These are phyloP conservation scores for Rotaria sp. DNA, from an alignment of 2,888 invertebrate genomes.

Conservation along the genomic window DNA sequence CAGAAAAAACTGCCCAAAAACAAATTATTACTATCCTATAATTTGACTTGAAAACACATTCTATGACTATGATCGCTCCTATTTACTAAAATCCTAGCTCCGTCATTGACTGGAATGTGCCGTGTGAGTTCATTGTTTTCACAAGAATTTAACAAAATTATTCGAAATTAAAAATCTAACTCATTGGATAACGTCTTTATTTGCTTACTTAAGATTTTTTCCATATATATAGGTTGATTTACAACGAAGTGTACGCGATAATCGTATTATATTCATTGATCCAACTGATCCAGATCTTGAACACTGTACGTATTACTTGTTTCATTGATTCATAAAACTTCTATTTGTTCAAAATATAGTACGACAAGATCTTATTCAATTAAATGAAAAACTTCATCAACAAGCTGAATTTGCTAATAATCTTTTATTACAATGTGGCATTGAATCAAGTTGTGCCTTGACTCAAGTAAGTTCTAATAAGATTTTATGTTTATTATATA, in stretches of 20 bases:
- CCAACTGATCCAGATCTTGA: slow-evolving; percentile 18
- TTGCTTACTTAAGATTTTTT: too few species aligned
- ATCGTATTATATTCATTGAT: slow-evolving; percentile 25
- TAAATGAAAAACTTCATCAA: neutral
- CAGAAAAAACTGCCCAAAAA: too few species aligned
- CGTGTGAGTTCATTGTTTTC: too few species aligned
- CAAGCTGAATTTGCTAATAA: slow-evolving; percentile 20
- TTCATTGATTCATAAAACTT: neutral
- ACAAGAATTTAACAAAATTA: too few species aligned
- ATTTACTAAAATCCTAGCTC: too few species aligned
- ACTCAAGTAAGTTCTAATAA: neutral
- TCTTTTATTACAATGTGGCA: neutral
- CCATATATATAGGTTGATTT: neutral
- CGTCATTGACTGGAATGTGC: too few species aligned
- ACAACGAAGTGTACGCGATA: neutral
- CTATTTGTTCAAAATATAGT: neutral
- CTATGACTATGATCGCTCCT: too few species aligned
- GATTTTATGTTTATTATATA: too few species aligned
- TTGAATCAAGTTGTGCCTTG: neutral
- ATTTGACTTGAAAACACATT: too few species aligned
- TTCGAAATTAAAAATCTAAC: too few species aligned
- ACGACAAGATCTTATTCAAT: neutral
- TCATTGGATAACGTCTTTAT: too few species aligned
- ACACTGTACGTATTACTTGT: neutral
- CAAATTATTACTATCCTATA: too few species aligned